A percentile compares a stretch with the other conserved stretches of the same genome.
These are phyloP conservation scores for Tanaodytes sp. DNA, from an alignment of 2,888 invertebrate genomes.

Conservation along the genomic window DNA sequence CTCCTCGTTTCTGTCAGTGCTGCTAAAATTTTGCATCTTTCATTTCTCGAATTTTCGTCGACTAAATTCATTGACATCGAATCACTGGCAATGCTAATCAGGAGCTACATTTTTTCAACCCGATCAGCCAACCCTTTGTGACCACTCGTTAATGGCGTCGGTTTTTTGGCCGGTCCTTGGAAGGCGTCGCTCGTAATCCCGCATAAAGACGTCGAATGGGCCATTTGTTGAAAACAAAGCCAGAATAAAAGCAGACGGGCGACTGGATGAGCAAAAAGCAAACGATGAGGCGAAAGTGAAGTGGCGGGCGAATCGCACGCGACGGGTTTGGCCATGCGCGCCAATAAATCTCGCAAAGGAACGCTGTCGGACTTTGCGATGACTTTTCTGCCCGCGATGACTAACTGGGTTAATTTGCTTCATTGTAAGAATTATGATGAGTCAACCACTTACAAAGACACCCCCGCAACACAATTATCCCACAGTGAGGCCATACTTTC, in stretches of 20 bases:
- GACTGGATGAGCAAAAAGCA: background rate
- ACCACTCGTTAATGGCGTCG: background rate
- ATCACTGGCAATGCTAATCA: too few relatives aligned
- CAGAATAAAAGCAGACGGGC: background rate
- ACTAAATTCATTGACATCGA: too few relatives aligned
- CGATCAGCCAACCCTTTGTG: too few relatives aligned
- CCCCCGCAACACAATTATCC: slow-evolving; percentile 42
- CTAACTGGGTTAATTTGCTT: slow-evolving; percentile 48
- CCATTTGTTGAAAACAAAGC: slow-evolving; percentile 18
- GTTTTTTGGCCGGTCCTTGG: too few relatives aligned
- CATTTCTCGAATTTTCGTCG: too few relatives aligned
- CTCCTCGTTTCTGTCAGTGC: too few relatives aligned
- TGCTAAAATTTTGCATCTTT: too few relatives aligned
- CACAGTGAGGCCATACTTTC: slow-evolving; percentile 14
- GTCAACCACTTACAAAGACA: slow-evolving; percentile 39
- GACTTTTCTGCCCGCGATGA: slow-evolving; percentile 26
- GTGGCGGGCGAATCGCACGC: too few relatives aligned
- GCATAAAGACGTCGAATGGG: slow-evolving; percentile 22
- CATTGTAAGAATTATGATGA: slow-evolving; percentile 34
- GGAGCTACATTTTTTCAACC: too few relatives aligned
- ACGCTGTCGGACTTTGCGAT: slow-evolving; percentile 17
- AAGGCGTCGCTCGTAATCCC: slow-evolving; percentile 30
- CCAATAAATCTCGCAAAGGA: slow-evolving; percentile 34
- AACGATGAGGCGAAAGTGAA: too few relatives aligned
- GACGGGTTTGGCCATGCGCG: too few relatives aligned